A percentile compares a stretch with the other conserved stretches of the same genome.
These are phyloP conservation scores for Xerus rutilus DNA, from an alignment of 2,797 vertebrate genomes.

Conservation along the genomic window DNA sequence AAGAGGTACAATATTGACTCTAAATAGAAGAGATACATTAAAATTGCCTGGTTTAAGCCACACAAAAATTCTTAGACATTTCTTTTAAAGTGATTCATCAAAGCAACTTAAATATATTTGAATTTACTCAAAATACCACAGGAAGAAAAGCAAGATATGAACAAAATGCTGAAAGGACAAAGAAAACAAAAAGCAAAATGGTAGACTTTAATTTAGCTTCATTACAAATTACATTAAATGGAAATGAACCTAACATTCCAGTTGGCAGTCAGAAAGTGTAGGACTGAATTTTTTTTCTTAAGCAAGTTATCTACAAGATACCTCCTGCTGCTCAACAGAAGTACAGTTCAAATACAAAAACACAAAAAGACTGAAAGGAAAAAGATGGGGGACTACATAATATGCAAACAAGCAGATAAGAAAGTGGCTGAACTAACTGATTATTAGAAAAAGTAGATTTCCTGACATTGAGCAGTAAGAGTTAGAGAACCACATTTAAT, in stretches of 20 bases:
- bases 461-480: neutral
- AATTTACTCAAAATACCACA: constrained; percentile 2
- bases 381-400: neutral
- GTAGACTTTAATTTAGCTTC: neutral
- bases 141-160: neutral
- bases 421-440: neutral
- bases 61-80: neutral
- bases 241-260: neutral
- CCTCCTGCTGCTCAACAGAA: neutral
- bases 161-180: neutral
- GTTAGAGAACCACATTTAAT: neutral
- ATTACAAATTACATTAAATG: neutral
- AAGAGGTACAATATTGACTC: neutral
- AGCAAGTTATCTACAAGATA: neutral
- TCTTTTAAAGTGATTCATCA: neutral
- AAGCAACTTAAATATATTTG: neutral
- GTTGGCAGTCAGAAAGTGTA: neutral
- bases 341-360: neutral
- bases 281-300: neutral
- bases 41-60: neutral
- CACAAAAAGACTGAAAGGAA: neutral
- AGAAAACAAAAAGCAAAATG: neutral
- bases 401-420: neutral
- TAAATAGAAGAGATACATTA: neutral
- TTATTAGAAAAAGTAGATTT: neutral